Evolutionary conservation across 2,888 invertebrate species (phyloP).

Genomic region (Sphecodes monilicornis): DNA sequence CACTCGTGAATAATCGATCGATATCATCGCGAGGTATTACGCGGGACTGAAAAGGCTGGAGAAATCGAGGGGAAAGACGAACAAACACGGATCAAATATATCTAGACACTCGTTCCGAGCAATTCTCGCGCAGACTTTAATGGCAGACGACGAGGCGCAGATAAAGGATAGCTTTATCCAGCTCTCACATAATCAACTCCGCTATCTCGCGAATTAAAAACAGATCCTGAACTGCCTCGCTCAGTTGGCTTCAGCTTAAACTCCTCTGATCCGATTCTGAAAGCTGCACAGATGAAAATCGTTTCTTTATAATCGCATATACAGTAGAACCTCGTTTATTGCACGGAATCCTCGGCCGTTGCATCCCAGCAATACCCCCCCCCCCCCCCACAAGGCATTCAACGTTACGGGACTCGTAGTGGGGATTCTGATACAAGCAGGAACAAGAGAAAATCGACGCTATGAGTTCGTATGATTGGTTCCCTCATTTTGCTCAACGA

Average conservation of each 20-base stretch:
- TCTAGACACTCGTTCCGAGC: slow-evolving; percentile 37
- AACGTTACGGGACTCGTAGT: too few species aligned
- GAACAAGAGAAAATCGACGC: too few species aligned
- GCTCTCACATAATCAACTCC: slow-evolving; percentile 30
- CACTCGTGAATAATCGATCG: slow-evolving; percentile 29
- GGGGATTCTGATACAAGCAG: too few species aligned
- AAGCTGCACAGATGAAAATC: not conserved
- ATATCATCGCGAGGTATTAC: slow-evolving; percentile 19
- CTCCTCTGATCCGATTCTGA: not conserved
- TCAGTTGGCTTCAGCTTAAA: not conserved
- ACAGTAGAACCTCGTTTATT: too few species aligned
- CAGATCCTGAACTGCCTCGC: not conserved
- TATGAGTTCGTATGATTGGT: too few species aligned
- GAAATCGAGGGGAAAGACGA: slow-evolving; percentile 41
- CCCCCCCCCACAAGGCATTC: too few species aligned
- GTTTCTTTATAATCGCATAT: not conserved
- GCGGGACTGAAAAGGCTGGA: slow-evolving; percentile 23
- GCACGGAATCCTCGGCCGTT: too few species aligned
- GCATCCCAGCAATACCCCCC: too few species aligned
- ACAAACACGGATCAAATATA: slow-evolving; percentile 55
- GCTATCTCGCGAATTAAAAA: slow-evolving; percentile 11
- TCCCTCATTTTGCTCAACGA: too few species aligned
- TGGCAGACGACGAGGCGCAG: slow-evolving; percentile 27
- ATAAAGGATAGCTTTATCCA: slow-evolving; percentile 48
- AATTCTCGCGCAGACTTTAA: slow-evolving; percentile 61